Conservation (phyloP, 1,140 invertebrate genomes). For the Tribolium madens region DNA sequence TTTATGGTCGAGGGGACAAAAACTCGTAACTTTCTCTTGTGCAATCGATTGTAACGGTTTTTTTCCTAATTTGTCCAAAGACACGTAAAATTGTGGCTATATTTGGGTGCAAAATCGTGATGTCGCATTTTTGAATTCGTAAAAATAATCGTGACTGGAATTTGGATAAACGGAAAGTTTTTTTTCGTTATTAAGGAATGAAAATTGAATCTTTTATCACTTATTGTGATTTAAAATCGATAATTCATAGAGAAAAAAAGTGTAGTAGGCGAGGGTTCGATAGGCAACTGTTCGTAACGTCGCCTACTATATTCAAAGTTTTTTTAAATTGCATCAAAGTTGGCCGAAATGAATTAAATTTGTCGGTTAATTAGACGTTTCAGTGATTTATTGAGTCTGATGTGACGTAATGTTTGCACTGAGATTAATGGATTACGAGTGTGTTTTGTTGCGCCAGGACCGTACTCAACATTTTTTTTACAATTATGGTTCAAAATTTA, state of each 20-base stretch:
- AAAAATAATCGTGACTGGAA: conserved; percentile 28
- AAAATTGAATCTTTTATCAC: background rate
- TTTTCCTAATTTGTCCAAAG: background rate
- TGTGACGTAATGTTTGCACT: too few species aligned
- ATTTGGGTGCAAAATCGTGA: background rate
- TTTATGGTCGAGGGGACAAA: conserved; percentile 28
- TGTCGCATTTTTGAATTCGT: background rate
- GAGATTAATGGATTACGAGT: too few species aligned
- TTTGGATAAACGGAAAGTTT: background rate
- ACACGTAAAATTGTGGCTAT: background rate
- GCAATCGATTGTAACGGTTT: background rate
- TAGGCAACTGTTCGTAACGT: background rate
- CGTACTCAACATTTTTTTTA: too few species aligned
- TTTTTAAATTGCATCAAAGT: too few species aligned
- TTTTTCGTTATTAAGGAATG: background rate
- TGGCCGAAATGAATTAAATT: too few species aligned
- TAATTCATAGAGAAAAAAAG: background rate
- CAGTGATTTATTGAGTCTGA: too few species aligned
- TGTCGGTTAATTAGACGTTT: too few species aligned
- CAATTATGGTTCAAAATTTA: too few species aligned
- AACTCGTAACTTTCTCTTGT: conserved; percentile 20
- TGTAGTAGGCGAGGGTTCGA: background rate
- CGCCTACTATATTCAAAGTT: background rate
- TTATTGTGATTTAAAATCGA: background rate
- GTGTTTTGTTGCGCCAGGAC: too few species aligned